Base-by-base conservation (phyloP, 2,797 vertebrate genomes). In the Arnoldichthys spilopterus region DNA sequence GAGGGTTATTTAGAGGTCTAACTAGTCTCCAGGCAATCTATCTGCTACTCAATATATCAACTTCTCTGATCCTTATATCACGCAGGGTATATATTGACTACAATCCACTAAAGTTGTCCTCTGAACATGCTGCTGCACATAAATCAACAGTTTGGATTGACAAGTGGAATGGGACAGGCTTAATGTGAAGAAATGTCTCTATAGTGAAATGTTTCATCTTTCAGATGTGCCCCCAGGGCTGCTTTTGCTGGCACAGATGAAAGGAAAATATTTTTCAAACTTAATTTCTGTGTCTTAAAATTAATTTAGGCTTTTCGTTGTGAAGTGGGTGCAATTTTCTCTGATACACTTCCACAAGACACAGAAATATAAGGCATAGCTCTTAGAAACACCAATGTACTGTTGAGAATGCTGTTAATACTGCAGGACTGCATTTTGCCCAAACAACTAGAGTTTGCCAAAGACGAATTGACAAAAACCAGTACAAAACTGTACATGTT, bases 1-100 rank as follows among this genome's bases (percentile, higher is more conserved):
- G 80, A 88, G 83, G 85, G 79, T 86, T 85, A 84, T 76, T 81
- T 61, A 7, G 77, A 72, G 51, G 83, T 69, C 76, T 58, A 78
- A 79, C 68, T 47, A 73, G 63, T 82, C 76, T 78, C 72, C 47
- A 74, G 56, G 56, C 34, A 62, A 62, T 74, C 70, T 59, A 78
- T 77, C 72, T 69, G 20, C 72, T 54, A 47, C 74, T 18, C 62
- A 54, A 53, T 43, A 45, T 18, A 68, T 16, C 22, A 53, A 22
- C 58, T 53, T n/a, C 20, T 74, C 66, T 24, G 51, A 63, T 54
- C 62, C 18, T 75, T 24, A 24, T 18, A 47, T 47, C 64, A 68
- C 64, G 28, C 15, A 4, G 64, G 43, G 43, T 51, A 24, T 54
- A 45, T 80, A 80, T 80, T 63, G 72, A 75, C 64, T 66, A 56